phyloP scores from a whole-genome alignment of 2,113 vertebrate genomes.

The Gambusia affinis region DNA sequence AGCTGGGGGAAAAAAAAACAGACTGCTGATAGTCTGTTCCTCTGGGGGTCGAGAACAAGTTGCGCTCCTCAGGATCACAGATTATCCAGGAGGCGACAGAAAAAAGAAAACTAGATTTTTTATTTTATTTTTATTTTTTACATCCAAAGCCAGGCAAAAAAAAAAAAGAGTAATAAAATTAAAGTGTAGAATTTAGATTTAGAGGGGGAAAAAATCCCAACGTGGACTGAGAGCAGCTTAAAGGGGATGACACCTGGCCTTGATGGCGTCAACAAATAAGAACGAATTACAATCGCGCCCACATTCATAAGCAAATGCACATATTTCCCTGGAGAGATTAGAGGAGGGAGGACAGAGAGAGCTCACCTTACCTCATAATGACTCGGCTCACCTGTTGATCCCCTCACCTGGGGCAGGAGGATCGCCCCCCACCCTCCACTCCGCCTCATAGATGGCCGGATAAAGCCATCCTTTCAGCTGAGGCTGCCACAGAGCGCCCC shows the following conservation, averaged over 20 bases:
- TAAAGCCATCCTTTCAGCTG: slow-evolving; percentile 76
- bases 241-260: slow-evolving; percentile 17
- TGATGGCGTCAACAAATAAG: slow-evolving; percentile 32
- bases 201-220: slow-evolving; percentile 8
- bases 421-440: slow-evolving; percentile 49
- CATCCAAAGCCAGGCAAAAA: slow-evolving; percentile 23
- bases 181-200: neutral
- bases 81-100: slow-evolving; percentile 11
- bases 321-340: slow-evolving; percentile 60
- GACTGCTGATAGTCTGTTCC: slow-evolving; percentile 30
- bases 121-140: slow-evolving; percentile 9
- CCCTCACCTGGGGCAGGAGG: slow-evolving; percentile 79
- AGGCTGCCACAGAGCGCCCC: slow-evolving; percentile 30
- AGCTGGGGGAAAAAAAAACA: slow-evolving; percentile 19
- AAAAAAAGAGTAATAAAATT: too few relatives aligned
- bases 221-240: slow-evolving; percentile 2
- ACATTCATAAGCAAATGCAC: slow-evolving; percentile 38
- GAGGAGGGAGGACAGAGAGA: slow-evolving; percentile 48
- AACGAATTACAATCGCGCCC: slow-evolving; percentile 38
- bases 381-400: slow-evolving; percentile 80
- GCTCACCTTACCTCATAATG: slow-evolving; percentile 82
- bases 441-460: slow-evolving; percentile 64
- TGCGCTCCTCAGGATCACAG: slow-evolving; percentile 15
- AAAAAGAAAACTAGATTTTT: neutral
- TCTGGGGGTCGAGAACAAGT: slow-evolving; percentile 39